Percentiles rank a stretch among this genome's conserved stretches.
These are phyloP conservation scores for Hydraecia micacea DNA, from an alignment of 2,888 invertebrate genomes.

Conservation along the genomic window DNA sequence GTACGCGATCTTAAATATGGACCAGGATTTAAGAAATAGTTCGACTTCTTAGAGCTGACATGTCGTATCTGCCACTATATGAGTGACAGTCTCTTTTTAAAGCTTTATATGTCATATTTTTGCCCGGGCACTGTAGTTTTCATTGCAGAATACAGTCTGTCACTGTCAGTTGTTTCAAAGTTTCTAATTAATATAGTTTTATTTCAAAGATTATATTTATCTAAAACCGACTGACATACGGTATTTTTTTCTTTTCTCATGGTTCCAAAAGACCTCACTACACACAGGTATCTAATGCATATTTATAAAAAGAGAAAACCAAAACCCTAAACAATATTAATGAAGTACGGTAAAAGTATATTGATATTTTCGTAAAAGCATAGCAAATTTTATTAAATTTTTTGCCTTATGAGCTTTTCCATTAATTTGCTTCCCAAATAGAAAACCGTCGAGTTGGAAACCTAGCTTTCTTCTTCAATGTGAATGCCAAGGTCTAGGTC, in stretches of 20 bases:
- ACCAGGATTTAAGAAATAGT: neutral
- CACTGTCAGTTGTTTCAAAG: too few relatives aligned
- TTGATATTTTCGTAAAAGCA: too few relatives aligned
- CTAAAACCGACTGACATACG: neutral
- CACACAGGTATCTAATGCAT: too few relatives aligned
- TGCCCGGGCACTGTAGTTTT: too few relatives aligned
- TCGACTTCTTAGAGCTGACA: neutral
- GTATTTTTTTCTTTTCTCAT: neutral
- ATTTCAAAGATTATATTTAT: neutral
- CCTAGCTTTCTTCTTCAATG: constrained; percentile 50
- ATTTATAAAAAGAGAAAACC: too few relatives aligned
- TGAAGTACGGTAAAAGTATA: too few relatives aligned
- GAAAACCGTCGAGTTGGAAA: constrained; percentile 49
- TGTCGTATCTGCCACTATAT: neutral
- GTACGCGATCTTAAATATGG: too few relatives aligned
- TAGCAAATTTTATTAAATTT: too few relatives aligned
- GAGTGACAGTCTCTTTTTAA: neutral
- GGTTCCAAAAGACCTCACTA: neutral
- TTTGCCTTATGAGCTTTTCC: too few relatives aligned
- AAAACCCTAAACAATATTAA: too few relatives aligned
- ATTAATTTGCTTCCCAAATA: constrained; percentile 3
- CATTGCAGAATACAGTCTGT: too few relatives aligned
- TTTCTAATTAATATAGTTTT: too few relatives aligned
- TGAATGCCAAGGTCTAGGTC: constrained; percentile 77
- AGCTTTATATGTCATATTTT: neutral